Percentiles rank a stretch among this genome's conserved stretches.
Conservation (phyloP, 2,113 vertebrate species). For the Trochalopteron elliotii region DNA sequence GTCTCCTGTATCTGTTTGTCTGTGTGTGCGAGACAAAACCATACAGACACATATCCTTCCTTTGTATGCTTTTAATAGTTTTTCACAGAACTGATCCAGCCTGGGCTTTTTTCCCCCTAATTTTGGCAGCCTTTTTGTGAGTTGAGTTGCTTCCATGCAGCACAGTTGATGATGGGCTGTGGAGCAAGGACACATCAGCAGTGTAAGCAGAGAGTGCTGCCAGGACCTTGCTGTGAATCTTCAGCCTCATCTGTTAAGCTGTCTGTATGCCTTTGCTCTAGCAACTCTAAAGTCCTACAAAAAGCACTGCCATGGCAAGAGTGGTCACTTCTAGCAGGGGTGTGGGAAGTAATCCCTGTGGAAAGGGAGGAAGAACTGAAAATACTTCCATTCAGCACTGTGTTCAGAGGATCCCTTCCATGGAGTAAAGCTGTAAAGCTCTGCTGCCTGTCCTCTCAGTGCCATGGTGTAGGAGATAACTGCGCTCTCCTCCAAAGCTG, state of each 20-base stretch:
- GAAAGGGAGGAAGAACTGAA: neutral
- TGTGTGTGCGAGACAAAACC: neutral
- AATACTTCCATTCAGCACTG: neutral
- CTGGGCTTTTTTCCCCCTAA: accelerated
- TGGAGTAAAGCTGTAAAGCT: neutral
- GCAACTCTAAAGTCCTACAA: neutral
- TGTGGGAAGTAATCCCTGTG: neutral
- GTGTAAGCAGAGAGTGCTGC: neutral
- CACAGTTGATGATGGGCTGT: neutral
- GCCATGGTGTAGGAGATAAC: neutral
- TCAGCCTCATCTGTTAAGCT: neutral
- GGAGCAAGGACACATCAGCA: neutral
- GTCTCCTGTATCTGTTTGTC: neutral
- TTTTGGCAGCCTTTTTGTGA: neutral
- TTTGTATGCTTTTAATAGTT: neutral
- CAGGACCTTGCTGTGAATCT: neutral
- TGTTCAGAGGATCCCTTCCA: neutral
- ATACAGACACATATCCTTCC: neutral
- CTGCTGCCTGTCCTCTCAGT: neutral
- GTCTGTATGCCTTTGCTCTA: neutral
- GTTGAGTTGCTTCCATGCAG: neutral
- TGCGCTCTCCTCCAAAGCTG: neutral
- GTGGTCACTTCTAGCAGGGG: neutral
- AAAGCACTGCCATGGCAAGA: neutral
- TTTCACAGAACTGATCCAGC: neutral